Percentiles rank a stretch among this genome's conserved stretches.
These are phyloP conservation scores for Crepidodera aurea DNA, from an alignment of 2,888 invertebrate genomes.

Conservation along the genomic window DNA sequence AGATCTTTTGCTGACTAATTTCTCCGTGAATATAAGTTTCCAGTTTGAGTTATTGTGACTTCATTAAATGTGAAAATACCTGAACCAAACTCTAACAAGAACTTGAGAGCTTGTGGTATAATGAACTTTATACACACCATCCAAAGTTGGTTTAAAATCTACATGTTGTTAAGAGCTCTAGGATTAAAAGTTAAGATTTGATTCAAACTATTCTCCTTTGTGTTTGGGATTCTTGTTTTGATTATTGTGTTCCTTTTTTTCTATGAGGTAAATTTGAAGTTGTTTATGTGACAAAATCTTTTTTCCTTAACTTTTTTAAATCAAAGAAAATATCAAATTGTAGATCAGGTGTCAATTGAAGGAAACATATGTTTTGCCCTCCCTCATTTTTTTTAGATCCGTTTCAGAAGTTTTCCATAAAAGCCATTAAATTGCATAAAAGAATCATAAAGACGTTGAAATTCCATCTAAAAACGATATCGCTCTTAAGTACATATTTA, in stretches of 20 bases:
- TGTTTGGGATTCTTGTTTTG: background rate
- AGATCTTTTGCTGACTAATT: no score
- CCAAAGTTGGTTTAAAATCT: background rate
- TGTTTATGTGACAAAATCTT: no score
- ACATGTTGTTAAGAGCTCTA: slow-evolving; percentile 4
- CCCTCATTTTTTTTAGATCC: no score
- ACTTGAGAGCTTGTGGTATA: background rate
- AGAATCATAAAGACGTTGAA: background rate
- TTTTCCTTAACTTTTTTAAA: no score
- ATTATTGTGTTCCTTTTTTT: no score
- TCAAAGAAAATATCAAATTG: no score
- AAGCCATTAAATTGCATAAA: background rate
- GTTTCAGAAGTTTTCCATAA: no score
- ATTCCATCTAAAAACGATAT: background rate
- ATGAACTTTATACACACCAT: background rate
- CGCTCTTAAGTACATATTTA: background rate
- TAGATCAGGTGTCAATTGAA: no score
- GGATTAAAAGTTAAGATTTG: slow-evolving; percentile 2
- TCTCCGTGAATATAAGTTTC: no score
- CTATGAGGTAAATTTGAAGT: no score
- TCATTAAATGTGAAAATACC: background rate
- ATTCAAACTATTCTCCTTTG: background rate
- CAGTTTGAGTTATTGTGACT: background rate
- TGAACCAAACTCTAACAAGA: background rate
- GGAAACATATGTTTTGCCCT: no score